Base-by-base conservation (phyloP, 2,888 invertebrate species). In the Drosophila rubida region DNA sequence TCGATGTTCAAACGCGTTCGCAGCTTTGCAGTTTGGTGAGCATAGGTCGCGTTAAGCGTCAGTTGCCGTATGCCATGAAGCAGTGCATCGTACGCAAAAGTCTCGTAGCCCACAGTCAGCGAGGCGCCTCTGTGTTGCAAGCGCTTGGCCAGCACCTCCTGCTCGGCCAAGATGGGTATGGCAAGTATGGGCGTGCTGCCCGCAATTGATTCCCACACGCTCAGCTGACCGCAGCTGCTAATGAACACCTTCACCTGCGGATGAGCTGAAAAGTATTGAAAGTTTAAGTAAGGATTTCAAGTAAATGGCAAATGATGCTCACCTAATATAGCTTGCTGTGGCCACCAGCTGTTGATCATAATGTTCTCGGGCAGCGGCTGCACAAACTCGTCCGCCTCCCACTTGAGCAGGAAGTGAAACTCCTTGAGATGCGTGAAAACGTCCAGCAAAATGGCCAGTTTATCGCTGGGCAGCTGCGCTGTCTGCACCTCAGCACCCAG, bases 141-240 rank as follows among this genome's bases (percentile, higher is more conserved):
- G 41, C 92, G 92, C 41, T 90, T 91, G 69, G 93, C 91, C 77
- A 93, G 93, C 3, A 91, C 89, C 48, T 91, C 87, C 75, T 94
- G 94, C 69, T 94, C 94, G 19, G 92, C 92, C 37, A 92, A 91
- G 23, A 94, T 89, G 32, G 94, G 94, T 68, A 94, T 91, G 39
- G 93, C 93, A 51, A 94, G 83, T 51, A 94, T 90, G 2, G 93
- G 93, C 35, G 92, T 93, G 22, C 90, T 91, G 37, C 92, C 91
- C 64, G 92, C 90, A 22, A 93, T 91, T 0, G 94, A 92, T 85
- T 94, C 94, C 68, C 93, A 93, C 9, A 93, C 90, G 65, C 94
- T 93, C 77, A 94, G 91, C 45, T 93, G 90, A 0, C 94, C 94
- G 25, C 94, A 94, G 78, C 94, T 93, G 7, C 93, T 94, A 63